Conservation (phyloP, 2,888 invertebrate genomes). For the Ethmia dodecea region DNA sequence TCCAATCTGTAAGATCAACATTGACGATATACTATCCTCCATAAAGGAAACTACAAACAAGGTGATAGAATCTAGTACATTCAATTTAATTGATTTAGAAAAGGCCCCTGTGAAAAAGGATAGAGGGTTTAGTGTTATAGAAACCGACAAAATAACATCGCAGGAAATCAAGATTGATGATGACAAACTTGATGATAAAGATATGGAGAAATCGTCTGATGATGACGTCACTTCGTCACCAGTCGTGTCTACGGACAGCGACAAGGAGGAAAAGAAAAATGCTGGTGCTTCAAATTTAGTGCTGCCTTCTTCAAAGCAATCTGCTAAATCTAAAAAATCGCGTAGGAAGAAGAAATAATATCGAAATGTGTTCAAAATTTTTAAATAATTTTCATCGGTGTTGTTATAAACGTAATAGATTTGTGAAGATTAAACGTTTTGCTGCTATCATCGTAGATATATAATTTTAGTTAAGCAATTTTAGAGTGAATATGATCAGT, state of each 20-base stretch:
- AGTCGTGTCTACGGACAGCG: conserved; percentile 75
- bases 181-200: conserved; percentile 44
- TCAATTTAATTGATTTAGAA: conserved; percentile 63
- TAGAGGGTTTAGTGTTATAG: conserved; percentile 59
- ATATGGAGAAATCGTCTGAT: conserved; percentile 76
- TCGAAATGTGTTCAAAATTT: conserved; percentile 43
- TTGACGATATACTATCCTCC: conserved; percentile 63
- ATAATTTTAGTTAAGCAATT: conserved; percentile 52
- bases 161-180: conserved; percentile 60
- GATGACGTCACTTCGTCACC: conserved; percentile 74
- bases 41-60: conserved; percentile 55
- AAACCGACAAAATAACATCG: conserved; percentile 58
- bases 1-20: conserved; percentile 67
- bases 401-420: conserved; percentile 26
- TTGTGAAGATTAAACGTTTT: conserved; percentile 15
- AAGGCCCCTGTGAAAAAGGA: conserved; percentile 56
- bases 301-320: conserved; percentile 57
- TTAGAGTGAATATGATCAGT: conserved; percentile 44
- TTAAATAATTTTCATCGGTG: conserved; percentile 33
- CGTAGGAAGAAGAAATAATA: conserved; percentile 80
- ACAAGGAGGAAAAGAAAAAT: conserved; percentile 65
- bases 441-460: conserved; percentile 46
- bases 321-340: conserved; percentile 72
- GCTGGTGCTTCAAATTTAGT: conserved; percentile 50
- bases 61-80: conserved; percentile 53